Evolutionary conservation across 1,140 invertebrate species (phyloP).

Genomic region (Heliconius nattereri): DNA sequence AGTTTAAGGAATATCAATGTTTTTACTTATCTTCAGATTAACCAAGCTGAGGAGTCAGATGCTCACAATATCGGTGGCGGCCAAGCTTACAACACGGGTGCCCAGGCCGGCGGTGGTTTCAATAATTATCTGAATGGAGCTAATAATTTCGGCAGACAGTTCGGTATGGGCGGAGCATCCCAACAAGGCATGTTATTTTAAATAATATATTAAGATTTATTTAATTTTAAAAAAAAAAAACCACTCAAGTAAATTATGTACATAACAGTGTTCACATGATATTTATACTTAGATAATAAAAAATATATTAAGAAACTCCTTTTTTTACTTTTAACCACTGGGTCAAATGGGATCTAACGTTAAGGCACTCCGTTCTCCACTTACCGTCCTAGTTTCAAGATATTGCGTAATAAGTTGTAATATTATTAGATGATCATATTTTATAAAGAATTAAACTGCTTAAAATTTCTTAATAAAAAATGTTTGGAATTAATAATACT

Average conservation of each 20-base stretch:
- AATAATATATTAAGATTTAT: neutral
- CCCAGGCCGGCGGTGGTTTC: neutral
- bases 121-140: conserved; percentile 14
- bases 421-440: too few relatives aligned
- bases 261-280: neutral
- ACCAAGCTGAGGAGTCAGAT: conserved; percentile 10
- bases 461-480: too few relatives aligned
- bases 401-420: too few relatives aligned
- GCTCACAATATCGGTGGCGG: conserved; percentile 18
- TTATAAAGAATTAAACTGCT: too few relatives aligned
- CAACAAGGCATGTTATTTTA: neutral
- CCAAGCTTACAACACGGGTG: conserved; percentile 16
- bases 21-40: neutral
- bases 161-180: conserved; percentile 4
- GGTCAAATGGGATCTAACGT: too few relatives aligned
- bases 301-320: neutral
- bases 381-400: too few relatives aligned
- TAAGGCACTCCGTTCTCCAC: too few relatives aligned
- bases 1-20: neutral
- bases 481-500: too few relatives aligned
- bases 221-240: neutral
- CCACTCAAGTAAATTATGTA: neutral
- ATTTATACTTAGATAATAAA: neutral
- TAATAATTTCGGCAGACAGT: neutral
- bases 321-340: too few relatives aligned